Evolutionary conservation across 2,888 invertebrate species (phyloP).

Genomic region (Rhynchonema sp.): DNA sequence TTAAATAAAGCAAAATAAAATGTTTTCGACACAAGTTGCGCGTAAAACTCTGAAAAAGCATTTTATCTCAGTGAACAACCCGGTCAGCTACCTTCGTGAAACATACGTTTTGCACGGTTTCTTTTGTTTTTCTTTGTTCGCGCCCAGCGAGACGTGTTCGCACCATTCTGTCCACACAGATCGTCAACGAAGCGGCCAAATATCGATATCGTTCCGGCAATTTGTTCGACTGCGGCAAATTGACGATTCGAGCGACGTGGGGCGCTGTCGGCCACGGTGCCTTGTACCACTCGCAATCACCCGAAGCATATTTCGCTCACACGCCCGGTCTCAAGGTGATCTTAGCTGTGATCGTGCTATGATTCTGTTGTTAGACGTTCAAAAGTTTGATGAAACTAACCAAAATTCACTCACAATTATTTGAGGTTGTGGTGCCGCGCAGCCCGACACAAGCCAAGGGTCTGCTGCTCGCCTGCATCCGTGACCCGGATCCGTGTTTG

Average conservation of each 20-base stretch:
- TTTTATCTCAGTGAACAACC: no score
- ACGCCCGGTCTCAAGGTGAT: conserved; percentile 67
- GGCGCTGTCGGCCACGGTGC: conserved; percentile 97
- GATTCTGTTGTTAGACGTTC: no score
- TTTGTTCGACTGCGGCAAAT: conserved; percentile 62
- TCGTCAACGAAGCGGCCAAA: conserved; percentile 65
- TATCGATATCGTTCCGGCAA: conserved; percentile 68
- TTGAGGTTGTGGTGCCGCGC: conserved; percentile 69
- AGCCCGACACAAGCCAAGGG: conserved; percentile 91
- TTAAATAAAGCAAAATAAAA: no score
- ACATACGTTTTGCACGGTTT: no score
- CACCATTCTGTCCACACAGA: no score
- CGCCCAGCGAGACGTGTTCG: no score
- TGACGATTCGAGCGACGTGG: conserved; percentile 67
- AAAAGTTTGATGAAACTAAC: no score
- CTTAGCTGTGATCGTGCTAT: not conserved
- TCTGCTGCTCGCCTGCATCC: conserved; percentile 64
- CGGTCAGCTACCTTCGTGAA: no score
- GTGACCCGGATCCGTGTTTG: conserved; percentile 64
- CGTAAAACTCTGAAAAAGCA: no score
- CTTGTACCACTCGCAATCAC: conserved; percentile 91
- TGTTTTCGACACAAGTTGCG: no score
- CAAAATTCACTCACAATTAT: no score
- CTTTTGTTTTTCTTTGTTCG: no score
- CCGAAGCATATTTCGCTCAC: conserved; percentile 91